Evolutionary conservation across 2,113 vertebrate species (phyloP), one percentile per base, ranked within the genome.

Genomic region (Tenebrosternarchus preto): DNA sequence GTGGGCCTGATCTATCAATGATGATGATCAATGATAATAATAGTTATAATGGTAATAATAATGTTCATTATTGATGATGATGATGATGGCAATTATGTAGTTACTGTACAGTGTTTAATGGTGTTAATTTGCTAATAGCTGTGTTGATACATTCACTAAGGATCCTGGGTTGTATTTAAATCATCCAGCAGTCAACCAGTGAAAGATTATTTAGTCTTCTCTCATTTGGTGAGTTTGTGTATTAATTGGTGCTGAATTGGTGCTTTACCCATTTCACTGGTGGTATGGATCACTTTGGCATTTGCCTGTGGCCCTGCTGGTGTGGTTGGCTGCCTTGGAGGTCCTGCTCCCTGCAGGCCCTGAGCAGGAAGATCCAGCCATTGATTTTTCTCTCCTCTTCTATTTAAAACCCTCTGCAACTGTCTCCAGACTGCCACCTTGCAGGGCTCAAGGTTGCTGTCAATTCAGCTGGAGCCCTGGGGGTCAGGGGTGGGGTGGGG

Each of bases 311-410:
- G 78, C 64, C 67, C 24, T 39, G 46, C 20, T 74, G 46, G 73
- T 9, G 20, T 73, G 43, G 78, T 20, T 80, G 59, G 64, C 59
- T 73, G 60, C 29, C 61, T 55, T 31, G 15, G 43, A 80, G 78
- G 66, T 73, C 78, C 63, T 73, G 29, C 60, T 80, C 75, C 75
- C 59, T 24, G 20, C 24, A 60, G 76, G 22, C 43, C 76, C 20
- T 80, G 71, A 80, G 57, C 71, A 39, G 55, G 61, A 67, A 75
- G 78, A 70, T 71, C 55, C 71, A 80, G 74, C 50, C 81, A 86
- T 86, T 46, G 83, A 86, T 76, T 72, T 83, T 83, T 85, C 82
- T 84, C 75, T 55, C 80, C 77, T 75, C 36, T 55, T 77, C 53
- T 76, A 71, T 80, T 81, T 85, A 43, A 81, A 83, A 78, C 71